Conservation (phyloP, 2,888 invertebrate species). For the Melinaea marsaeus region DNA sequence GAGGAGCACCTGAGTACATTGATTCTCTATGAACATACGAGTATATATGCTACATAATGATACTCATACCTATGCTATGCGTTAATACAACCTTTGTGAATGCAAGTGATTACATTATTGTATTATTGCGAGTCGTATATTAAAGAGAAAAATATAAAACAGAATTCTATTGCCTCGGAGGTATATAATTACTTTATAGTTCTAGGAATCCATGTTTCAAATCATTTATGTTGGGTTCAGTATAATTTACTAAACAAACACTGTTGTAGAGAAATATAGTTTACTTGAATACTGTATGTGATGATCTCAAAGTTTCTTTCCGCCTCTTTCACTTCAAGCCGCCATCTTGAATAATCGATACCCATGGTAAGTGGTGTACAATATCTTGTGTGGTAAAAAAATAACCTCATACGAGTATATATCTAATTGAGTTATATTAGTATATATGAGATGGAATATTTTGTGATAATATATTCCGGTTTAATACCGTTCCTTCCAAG, state of each 20-base stretch:
- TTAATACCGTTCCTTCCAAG: constrained; percentile 67
- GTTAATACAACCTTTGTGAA: constrained; percentile 28
- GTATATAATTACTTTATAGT: too few species aligned
- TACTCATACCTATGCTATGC: constrained; percentile 14
- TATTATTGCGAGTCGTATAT: too few species aligned
- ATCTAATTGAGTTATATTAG: neutral
- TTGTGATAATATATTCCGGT: constrained; percentile 52
- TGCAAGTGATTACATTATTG: too few species aligned
- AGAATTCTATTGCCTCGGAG: too few species aligned
- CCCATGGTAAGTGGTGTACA: neutral
- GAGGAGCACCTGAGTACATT: constrained; percentile 50
- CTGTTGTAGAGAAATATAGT: too few species aligned
- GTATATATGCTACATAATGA: constrained; percentile 18
- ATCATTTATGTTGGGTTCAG: too few species aligned
- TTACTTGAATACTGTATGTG: too few species aligned
- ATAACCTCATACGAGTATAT: constrained; percentile 3
- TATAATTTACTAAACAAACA: too few species aligned
- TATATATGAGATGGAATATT: constrained; percentile 28
- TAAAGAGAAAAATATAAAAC: too few species aligned
- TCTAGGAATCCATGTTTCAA: too few species aligned
- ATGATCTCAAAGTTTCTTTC: too few species aligned
- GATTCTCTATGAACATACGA: constrained; percentile 47
- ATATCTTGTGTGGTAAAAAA: neutral
- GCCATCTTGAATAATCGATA: neutral
- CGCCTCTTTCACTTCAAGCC: too few species aligned